A percentile compares a stretch with the other conserved stretches of the same genome.
These are phyloP conservation scores for Mobula hypostoma DNA, from an alignment of 2,113 vertebrate genomes.

Conservation along the genomic window DNA sequence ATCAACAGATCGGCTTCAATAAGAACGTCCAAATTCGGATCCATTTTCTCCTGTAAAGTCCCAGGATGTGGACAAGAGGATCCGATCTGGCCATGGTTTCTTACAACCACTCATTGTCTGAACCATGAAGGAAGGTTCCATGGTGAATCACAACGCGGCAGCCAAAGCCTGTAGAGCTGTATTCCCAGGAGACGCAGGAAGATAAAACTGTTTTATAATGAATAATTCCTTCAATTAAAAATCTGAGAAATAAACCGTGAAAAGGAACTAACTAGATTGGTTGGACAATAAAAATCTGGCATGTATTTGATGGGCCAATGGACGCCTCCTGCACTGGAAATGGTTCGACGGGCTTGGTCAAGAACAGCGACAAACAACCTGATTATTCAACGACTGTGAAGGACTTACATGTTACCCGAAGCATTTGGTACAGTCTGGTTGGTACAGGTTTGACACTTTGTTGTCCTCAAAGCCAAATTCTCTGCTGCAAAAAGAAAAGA, in stretches of 20 bases:
- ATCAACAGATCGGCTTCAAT: neutral
- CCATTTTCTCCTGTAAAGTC: neutral
- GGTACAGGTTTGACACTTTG: neutral
- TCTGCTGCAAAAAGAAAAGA: slow-evolving; percentile 1
- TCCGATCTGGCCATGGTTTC: neutral
- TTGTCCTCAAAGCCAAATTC: neutral
- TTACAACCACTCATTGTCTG: neutral
- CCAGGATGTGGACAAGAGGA: neutral
- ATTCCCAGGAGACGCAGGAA: neutral
- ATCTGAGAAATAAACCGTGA: too few relatives aligned
- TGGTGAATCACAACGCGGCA: neutral
- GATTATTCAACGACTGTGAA: neutral
- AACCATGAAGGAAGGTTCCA: neutral
- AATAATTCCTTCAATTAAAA: too few relatives aligned
- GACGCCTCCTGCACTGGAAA: neutral
- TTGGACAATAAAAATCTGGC: too few relatives aligned
- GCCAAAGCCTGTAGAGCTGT: neutral
- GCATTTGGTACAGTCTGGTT: slow-evolving; percentile 2
- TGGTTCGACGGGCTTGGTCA: neutral
- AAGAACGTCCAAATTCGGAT: neutral
- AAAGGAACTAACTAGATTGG: too few relatives aligned
- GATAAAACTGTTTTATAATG: too few relatives aligned
- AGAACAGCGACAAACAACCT: neutral
- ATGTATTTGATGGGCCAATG: too few relatives aligned
- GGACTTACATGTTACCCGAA: slow-evolving; percentile 22